Evolutionary conservation across 2,113 vertebrate genomes (phyloP).

Genomic region (Cygnus atratus): DNA sequence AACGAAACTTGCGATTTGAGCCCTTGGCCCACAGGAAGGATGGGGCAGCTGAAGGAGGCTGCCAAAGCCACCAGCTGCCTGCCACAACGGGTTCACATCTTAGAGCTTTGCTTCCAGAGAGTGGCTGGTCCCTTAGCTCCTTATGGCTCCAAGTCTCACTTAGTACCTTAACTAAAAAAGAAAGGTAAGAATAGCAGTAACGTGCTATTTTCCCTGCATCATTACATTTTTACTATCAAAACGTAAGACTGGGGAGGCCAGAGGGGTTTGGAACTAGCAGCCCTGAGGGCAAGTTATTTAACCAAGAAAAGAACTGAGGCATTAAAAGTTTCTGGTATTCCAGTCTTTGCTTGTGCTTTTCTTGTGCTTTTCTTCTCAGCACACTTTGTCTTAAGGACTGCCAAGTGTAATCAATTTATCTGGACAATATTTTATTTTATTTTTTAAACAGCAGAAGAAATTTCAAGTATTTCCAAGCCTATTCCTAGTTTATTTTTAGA

Average conservation of each 20-base stretch:
- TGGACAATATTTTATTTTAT: not conserved
- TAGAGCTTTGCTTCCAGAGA: not conserved
- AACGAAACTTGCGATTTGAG: not conserved
- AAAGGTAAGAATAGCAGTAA: not conserved
- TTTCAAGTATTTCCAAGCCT: not conserved
- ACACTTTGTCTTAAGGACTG: not conserved
- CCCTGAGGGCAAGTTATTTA: not conserved
- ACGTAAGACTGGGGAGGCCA: not conserved
- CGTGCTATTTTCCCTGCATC: not conserved
- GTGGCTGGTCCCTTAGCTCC: not conserved
- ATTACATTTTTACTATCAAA: not conserved
- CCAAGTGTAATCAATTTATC: not conserved
- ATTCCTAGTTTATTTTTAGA: not conserved
- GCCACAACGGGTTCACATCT: too few relatives aligned
- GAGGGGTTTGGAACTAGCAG: not conserved
- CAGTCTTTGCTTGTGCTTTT: not conserved
- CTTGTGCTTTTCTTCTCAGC: not conserved
- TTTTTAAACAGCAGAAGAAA: not conserved
- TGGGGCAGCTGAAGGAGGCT: not conserved
- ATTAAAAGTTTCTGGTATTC: not conserved
- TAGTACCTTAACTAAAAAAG: not conserved
- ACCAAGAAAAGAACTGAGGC: not conserved
- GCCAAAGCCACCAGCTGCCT: not conserved
- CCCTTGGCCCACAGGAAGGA: not conserved
- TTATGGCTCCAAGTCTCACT: not conserved